phyloP scores from a whole-genome alignment of 2,888 invertebrate genomes.

The Calephelis perditalis region DNA sequence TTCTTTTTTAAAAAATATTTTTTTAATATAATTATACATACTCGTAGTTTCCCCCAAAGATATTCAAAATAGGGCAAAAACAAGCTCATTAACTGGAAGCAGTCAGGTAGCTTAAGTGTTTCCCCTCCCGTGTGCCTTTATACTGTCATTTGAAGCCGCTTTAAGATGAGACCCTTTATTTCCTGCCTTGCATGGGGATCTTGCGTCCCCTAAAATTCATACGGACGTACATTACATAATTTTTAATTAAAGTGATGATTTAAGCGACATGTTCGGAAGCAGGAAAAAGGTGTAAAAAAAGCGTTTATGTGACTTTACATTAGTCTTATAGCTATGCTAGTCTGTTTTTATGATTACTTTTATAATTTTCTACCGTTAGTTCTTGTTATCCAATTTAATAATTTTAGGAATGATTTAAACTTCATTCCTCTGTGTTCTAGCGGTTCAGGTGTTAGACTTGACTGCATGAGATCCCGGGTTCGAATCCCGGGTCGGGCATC shows the following conservation, averaged over 20 bases:
- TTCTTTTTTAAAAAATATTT: not conserved
- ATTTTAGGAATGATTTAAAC: no score
- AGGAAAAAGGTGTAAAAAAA: no score
- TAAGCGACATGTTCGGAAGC: not conserved
- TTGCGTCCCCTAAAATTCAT: constrained; percentile 30
- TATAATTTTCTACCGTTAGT: no score
- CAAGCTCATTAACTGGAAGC: constrained; percentile 18
- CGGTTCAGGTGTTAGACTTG: no score
- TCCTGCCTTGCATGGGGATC: constrained; percentile 32
- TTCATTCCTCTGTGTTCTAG: no score
- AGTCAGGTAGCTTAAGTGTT: constrained; percentile 22
- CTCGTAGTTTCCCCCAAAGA: not conserved
- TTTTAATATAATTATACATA: not conserved
- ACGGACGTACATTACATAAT: not conserved
- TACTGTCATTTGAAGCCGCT: constrained; percentile 23
- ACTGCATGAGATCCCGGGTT: no score
- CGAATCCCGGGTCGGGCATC: no score
- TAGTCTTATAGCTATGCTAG: no score
- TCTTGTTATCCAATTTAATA: no score
- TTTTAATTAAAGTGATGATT: constrained; percentile 1
- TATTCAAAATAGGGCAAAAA: constrained; percentile 11
- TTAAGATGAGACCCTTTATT: constrained; percentile 27
- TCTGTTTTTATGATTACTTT: no score
- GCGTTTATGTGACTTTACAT: no score
- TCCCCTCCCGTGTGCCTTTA: constrained; percentile 21